phyloP scores from a whole-genome alignment of 2,888 invertebrate genomes.

The Diabrotica balteata region DNA sequence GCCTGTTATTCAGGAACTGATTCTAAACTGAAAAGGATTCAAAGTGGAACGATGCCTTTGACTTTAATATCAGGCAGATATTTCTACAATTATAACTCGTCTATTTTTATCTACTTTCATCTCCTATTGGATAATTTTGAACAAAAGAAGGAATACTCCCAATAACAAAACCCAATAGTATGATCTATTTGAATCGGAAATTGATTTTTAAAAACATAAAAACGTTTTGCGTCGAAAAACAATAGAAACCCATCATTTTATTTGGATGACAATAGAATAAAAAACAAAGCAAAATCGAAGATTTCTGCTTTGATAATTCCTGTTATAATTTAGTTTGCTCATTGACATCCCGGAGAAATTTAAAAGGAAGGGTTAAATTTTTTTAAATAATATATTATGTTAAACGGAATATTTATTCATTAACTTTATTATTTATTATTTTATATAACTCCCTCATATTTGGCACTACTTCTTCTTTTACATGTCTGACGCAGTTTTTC shows the following conservation, averaged over 20 bases:
- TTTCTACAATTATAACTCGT: background rate
- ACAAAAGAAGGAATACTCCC: slow-evolving; percentile 4
- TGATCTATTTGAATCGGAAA: slow-evolving; percentile 13
- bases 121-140: slow-evolving; percentile 2
- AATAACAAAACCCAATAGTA: slow-evolving; percentile 11
- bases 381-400: too few relatives aligned
- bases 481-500: too few relatives aligned
- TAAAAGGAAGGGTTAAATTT: background rate
- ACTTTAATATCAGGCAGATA: background rate
- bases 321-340: slow-evolving; percentile 2
- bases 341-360: background rate
- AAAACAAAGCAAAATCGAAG: slow-evolving; percentile 9
- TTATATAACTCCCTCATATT: too few relatives aligned
- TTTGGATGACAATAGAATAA: slow-evolving; percentile 8
- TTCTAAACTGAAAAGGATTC: too few relatives aligned
- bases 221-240: slow-evolving; percentile 12
- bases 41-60: too few relatives aligned
- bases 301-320: slow-evolving; percentile 12
- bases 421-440: too few relatives aligned
- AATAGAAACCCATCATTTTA: slow-evolving; percentile 14
- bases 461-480: too few relatives aligned
- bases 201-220: slow-evolving; percentile 16
- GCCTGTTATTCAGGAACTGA: too few relatives aligned
- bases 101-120: background rate
- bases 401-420: too few relatives aligned